phyloP scores from a whole-genome alignment of 2,113 vertebrate species.

The Stomatorhinus ivindoensis region DNA sequence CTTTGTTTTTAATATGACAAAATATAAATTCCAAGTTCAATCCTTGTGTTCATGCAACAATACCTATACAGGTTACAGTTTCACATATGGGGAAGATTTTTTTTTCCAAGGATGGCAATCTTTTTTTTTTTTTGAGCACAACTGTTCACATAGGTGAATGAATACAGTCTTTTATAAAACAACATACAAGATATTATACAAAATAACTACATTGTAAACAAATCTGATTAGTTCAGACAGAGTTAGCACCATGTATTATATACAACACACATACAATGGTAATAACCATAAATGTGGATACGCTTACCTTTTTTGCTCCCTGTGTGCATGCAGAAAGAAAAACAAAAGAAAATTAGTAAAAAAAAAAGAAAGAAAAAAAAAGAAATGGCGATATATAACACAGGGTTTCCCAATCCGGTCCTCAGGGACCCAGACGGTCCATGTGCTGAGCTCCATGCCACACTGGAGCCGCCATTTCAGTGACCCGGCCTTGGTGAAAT shows the following conservation, averaged over 20 bases:
- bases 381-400: conserved; percentile 15
- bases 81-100: neutral
- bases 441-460: neutral
- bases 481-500: neutral
- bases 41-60: neutral
- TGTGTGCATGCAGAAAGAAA: conserved; percentile 53
- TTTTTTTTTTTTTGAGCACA: neutral
- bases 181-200: neutral
- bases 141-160: neutral
- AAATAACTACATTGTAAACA: neutral
- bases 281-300: neutral
- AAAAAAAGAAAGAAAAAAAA: neutral
- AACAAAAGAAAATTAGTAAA: conserved; percentile 36
- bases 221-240: neutral
- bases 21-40: neutral
- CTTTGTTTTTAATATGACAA: neutral
- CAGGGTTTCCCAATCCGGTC: neutral
- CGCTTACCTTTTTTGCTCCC: conserved; percentile 92
- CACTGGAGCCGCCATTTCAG: neutral
- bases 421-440: too few species aligned
- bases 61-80: neutral
- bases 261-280: neutral
- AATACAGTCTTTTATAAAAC: neutral
- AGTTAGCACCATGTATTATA: neutral
- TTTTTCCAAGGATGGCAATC: neutral